Conservation (phyloP, 2,113 vertebrate genomes). For the Crotalus helleri region DNA sequence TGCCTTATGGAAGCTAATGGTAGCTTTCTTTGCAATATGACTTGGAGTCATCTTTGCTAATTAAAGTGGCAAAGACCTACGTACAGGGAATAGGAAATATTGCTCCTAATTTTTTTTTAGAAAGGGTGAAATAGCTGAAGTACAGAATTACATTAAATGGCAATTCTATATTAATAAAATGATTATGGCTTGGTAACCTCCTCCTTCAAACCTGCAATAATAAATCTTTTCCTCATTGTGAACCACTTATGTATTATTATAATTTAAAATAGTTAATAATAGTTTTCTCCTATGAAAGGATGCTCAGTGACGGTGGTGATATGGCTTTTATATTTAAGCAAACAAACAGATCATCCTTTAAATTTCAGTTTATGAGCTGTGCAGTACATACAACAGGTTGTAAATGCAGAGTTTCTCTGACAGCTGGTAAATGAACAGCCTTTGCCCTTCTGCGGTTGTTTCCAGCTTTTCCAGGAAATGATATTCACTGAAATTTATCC, state of each 20-base stretch:
- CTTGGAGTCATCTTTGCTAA: not conserved
- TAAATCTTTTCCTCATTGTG: not conserved
- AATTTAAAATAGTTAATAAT: constrained; percentile 9
- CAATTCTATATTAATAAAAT: not conserved
- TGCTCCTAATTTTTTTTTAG: constrained; percentile 6
- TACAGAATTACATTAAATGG: not conserved
- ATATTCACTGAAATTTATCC: not conserved
- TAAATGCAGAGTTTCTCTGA: not conserved
- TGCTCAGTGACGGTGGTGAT: not conserved
- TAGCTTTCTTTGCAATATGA: constrained; percentile 19
- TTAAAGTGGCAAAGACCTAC: constrained; percentile 4
- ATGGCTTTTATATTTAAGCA: not conserved
- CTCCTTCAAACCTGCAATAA: not conserved
- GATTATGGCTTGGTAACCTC: not conserved
- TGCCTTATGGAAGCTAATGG: constrained; percentile 40
- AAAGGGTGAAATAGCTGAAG: not conserved
- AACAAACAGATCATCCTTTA: not conserved
- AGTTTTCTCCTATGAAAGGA: not conserved
- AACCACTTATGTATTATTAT: not conserved
- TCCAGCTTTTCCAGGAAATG: not conserved
- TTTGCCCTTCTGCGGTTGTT: not conserved
- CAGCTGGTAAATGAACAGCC: not conserved
- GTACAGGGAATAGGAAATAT: not conserved
- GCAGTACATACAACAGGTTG: no score
- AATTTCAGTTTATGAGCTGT: not conserved